Evolutionary conservation across 53 echinoderm and acorn worm species (phyloP).

Genomic region (Mesocentrotus franciscanus): DNA sequence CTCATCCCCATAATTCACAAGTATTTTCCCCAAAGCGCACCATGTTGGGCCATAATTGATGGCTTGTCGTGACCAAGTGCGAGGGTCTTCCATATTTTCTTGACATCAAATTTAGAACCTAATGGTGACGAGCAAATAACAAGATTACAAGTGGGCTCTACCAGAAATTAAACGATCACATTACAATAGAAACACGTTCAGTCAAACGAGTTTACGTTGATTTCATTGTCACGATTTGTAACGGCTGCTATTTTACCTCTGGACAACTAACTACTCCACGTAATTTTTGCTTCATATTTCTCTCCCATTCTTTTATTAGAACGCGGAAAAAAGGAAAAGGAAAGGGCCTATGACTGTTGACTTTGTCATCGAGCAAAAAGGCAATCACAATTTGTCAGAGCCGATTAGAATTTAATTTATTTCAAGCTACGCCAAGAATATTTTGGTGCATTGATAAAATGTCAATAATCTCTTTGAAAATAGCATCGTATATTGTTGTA

Average conservation of each 20-base stretch:
- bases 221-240: conserved; percentile 65
- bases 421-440: background rate
- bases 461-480: background rate
- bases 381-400: conserved; percentile 10
- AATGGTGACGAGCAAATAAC: conserved; percentile 64
- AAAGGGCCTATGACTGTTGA: background rate
- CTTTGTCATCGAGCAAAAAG: conserved; percentile 8
- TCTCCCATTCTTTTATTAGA: background rate
- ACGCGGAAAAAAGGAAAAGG: background rate
- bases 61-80: conserved; percentile 38
- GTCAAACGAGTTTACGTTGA: conserved; percentile 68
- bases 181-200: conserved; percentile 63
- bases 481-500: background rate
- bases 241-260: conserved; percentile 45
- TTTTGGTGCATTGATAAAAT: background rate
- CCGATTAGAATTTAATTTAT: conserved; percentile 14
- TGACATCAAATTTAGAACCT: conserved; percentile 49
- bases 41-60: conserved; percentile 63
- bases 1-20: conserved; percentile 57
- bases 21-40: conserved; percentile 59
- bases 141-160: conserved; percentile 63
- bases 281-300: conserved; percentile 13
- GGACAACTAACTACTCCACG: conserved; percentile 31
- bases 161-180: conserved; percentile 63
- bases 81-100: conserved; percentile 59